These are phyloP conservation scores for Pseudeuparius sepicola DNA, from an alignment of 2,888 invertebrate species.

Conservation along the genomic window DNA sequence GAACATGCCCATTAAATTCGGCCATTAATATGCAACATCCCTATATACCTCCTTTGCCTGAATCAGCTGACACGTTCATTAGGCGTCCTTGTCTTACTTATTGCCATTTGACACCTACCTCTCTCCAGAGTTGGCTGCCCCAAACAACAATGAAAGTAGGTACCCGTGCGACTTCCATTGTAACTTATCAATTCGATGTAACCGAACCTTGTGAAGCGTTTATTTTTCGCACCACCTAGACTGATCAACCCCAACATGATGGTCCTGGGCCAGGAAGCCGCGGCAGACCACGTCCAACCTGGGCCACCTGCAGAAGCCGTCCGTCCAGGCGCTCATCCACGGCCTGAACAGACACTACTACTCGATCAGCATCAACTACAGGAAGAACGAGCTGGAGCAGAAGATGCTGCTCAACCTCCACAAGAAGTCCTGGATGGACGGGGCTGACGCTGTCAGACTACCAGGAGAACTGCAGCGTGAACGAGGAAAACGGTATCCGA, in stretches of 20 bases:
- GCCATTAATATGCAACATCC: too few species aligned
- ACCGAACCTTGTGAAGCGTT: too few species aligned
- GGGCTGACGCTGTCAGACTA: slow-evolving; percentile 84
- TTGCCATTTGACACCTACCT: too few species aligned
- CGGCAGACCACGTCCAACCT: slow-evolving; percentile 97
- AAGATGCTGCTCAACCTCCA: slow-evolving; percentile 98
- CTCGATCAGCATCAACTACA: slow-evolving; percentile 98
- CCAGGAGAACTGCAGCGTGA: slow-evolving; percentile 84
- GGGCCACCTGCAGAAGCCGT: slow-evolving; percentile 97
- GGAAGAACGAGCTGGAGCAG: slow-evolving; percentile 97
- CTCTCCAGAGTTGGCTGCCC: too few species aligned
- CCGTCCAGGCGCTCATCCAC: slow-evolving; percentile 97
- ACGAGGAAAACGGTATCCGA: slow-evolving; percentile 90
- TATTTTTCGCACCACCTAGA: too few species aligned
- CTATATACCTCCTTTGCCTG: too few species aligned
- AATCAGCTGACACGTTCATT: too few species aligned
- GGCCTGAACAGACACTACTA: slow-evolving; percentile 98
- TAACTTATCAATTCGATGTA: too few species aligned
- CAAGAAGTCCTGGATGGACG: slow-evolving; percentile 99
- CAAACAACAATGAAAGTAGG: too few species aligned
- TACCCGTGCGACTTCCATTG: too few species aligned
- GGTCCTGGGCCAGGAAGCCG: slow-evolving; percentile 96
- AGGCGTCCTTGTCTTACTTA: too few species aligned
- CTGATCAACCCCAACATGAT: slow-evolving; percentile 99
- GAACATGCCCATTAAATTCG: too few species aligned